A percentile compares a stretch with the other conserved stretches of the same genome.
phyloP scores from a whole-genome alignment of 2,888 invertebrate genomes.

The Hirtodrosophila confusa region DNA sequence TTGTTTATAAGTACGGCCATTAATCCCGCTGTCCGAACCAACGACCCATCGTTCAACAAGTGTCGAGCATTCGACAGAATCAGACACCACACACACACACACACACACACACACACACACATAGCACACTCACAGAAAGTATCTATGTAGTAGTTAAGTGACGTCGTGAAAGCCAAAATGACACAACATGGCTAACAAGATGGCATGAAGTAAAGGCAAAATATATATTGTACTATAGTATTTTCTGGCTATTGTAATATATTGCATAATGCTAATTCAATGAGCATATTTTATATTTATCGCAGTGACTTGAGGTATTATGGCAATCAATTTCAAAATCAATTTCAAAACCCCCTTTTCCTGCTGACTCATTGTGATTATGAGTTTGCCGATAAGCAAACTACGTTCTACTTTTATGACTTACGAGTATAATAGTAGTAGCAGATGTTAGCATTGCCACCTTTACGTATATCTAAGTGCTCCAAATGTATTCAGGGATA shows the following conservation, averaged over 20 bases:
- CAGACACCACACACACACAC: constrained; percentile 5
- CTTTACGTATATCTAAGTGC: constrained; percentile 1
- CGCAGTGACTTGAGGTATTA: constrained; percentile 27
- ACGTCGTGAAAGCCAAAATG: constrained; percentile 1
- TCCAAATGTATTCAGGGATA: neutral
- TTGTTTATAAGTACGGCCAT: constrained; percentile 52
- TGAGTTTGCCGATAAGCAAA: constrained; percentile 23
- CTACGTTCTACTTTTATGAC: constrained; percentile 15
- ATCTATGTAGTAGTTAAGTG: neutral
- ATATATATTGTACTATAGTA: too few relatives aligned
- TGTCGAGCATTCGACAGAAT: constrained; percentile 10
- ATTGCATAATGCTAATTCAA: constrained; percentile 37
- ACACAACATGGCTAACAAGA: neutral
- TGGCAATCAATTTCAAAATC: constrained; percentile 8
- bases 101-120: constrained; percentile 3
- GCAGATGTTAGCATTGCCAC: constrained; percentile 17
- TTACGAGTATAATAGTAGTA: neutral
- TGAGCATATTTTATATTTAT: constrained; percentile 14
- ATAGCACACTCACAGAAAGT: neutral
- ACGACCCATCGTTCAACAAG: constrained; percentile 27
- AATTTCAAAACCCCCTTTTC: neutral
- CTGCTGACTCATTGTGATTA: constrained; percentile 43
- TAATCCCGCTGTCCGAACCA: constrained; percentile 48
- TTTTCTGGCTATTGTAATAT: neutral
- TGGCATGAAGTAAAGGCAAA: too few relatives aligned